Evolutionary conservation across 2,797 vertebrate species (phyloP).

Genomic region (Peromyscus attwateri): DNA sequence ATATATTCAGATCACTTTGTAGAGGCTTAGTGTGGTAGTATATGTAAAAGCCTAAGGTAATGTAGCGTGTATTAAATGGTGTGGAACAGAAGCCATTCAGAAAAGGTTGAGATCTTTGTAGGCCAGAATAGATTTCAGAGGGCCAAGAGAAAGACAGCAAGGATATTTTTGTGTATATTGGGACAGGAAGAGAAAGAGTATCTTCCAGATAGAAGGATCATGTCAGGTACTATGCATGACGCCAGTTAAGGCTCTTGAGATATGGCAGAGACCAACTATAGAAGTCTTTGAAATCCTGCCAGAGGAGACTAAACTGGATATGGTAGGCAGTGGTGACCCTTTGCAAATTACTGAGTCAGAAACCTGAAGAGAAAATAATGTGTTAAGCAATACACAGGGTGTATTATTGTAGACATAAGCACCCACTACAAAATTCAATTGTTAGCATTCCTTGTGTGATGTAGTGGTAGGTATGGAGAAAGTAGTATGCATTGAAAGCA

Average conservation of each 20-base stretch:
- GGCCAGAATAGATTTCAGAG: not conserved
- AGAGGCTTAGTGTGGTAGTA: not conserved
- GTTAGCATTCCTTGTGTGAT: slow-evolving; percentile 22
- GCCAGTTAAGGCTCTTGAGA: slow-evolving; percentile 15
- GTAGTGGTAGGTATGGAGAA: not conserved
- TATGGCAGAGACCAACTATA: not conserved
- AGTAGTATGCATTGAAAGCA: not conserved
- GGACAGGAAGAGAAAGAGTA: not conserved
- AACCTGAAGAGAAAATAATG: slow-evolving; percentile 40
- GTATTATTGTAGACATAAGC: slow-evolving; percentile 33
- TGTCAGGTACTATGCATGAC: not conserved
- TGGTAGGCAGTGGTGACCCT: not conserved
- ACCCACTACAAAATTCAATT: slow-evolving; percentile 53
- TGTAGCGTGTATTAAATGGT: not conserved
- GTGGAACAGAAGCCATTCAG: not conserved
- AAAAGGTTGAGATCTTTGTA: not conserved
- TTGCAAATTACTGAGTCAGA: slow-evolving; percentile 23
- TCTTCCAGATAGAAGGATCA: not conserved
- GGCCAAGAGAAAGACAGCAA: not conserved
- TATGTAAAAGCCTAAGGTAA: slow-evolving; percentile 39
- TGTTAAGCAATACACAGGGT: slow-evolving; percentile 16
- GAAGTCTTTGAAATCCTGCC: slow-evolving; percentile 42
- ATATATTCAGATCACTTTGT: slow-evolving; percentile 23
- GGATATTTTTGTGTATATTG: slow-evolving; percentile 15
- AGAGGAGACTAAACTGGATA: slow-evolving; percentile 8